Evolutionary conservation across 2,888 invertebrate genomes (phyloP).

Genomic region (Acrobasis consociella): DNA sequence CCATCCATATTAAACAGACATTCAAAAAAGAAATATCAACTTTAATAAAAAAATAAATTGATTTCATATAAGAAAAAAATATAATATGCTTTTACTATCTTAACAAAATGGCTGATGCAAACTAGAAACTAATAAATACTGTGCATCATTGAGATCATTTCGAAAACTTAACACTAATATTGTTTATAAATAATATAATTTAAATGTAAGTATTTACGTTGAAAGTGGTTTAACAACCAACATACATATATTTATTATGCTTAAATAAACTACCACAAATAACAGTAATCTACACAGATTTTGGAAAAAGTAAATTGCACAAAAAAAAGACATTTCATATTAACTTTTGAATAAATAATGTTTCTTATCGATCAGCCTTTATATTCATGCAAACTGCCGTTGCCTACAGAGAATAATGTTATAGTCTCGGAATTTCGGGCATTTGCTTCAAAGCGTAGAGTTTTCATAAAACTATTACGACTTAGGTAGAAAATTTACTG

Average conservation of each 20-base stretch:
- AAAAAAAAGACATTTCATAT: not conserved
- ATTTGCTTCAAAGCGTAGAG: not conserved
- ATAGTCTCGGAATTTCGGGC: not conserved
- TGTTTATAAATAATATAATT: not conserved
- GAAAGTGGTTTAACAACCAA: no score
- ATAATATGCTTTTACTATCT: not conserved
- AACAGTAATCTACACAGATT: not conserved
- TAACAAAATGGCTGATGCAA: slow-evolving; percentile 52
- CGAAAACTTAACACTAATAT: slow-evolving; percentile 37
- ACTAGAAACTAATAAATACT: slow-evolving; percentile 57
- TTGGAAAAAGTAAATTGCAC: not conserved
- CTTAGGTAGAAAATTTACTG: no score
- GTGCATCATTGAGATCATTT: slow-evolving; percentile 71
- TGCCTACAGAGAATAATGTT: not conserved
- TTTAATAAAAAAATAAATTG: slow-evolving; percentile 2
- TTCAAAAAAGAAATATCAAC: slow-evolving; percentile 6
- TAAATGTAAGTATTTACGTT: not conserved
- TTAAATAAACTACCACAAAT: no score
- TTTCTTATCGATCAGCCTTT: not conserved
- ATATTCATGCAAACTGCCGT: not conserved
- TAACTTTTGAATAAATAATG: not conserved
- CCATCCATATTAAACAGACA: not conserved
- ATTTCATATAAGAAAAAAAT: not conserved
- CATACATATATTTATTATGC: no score
- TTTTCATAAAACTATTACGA: no score